These are phyloP conservation scores for Loriculus beryllinus DNA, from an alignment of 2,797 vertebrate genomes.

Conservation along the genomic window DNA sequence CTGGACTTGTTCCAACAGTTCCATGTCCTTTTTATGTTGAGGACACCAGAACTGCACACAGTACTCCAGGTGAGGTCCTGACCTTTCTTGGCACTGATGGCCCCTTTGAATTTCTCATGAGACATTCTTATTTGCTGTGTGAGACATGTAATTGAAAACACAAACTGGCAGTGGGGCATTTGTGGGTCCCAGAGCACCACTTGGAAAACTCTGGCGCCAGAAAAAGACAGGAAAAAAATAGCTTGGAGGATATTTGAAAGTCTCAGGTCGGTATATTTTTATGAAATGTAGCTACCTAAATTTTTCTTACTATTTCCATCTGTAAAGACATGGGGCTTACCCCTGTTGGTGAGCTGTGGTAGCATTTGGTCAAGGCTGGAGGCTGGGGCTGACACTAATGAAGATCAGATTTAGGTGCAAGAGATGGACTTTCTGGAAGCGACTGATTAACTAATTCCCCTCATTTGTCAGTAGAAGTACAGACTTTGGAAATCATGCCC, in stretches of 20 bases:
- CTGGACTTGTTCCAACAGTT: no score
- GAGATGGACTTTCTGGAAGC: background rate
- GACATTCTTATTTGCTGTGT: background rate
- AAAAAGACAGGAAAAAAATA: background rate
- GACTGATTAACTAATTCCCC: background rate
- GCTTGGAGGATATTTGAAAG: background rate
- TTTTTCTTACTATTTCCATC: background rate
- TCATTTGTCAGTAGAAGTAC: background rate
- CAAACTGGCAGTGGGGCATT: fast-evolving
- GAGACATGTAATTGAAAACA: background rate
- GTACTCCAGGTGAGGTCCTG: background rate
- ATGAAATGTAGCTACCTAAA: background rate
- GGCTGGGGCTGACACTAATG: background rate
- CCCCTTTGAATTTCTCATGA: background rate
- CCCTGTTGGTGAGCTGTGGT: background rate
- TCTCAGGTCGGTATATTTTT: background rate
- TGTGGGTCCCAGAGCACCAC: background rate
- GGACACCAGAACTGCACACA: no score
- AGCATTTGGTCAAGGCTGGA: background rate
- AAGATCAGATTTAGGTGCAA: background rate
- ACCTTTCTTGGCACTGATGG: background rate
- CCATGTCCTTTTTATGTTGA: no score
- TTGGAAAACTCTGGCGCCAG: background rate
- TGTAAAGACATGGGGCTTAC: background rate
- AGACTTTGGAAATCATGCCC: background rate